Evolutionary conservation across 2,888 invertebrate species (phyloP).

Genomic region (Bembecia ichneumoniformis): DNA sequence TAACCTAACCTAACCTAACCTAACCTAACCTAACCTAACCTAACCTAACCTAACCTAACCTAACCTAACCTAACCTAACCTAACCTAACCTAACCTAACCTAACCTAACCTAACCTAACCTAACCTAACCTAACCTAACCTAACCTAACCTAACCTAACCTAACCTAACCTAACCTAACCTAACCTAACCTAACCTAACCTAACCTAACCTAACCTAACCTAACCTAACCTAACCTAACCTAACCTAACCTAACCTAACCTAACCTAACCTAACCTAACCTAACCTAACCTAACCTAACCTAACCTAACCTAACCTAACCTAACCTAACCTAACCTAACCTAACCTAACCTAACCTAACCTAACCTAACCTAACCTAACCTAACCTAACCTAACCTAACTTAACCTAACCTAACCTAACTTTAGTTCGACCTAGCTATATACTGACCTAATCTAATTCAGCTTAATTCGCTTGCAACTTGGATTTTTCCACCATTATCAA

Average conservation of each 20-base stretch:
- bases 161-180: constrained; percentile 2
- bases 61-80: constrained; percentile 2
- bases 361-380: constrained; percentile 19
- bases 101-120: constrained; percentile 2
- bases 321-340: constrained; percentile 16
- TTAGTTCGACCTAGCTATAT: too few species aligned
- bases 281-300: constrained; percentile 2
- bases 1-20: constrained; percentile 2
- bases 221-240: constrained; percentile 2
- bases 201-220: constrained; percentile 2
- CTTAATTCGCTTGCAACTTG: too few species aligned
- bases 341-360: constrained; percentile 15
- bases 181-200: constrained; percentile 2
- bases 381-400: constrained; percentile 17
- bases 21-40: constrained; percentile 2
- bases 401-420: constrained; percentile 17
- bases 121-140: constrained; percentile 2
- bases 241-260: constrained; percentile 2
- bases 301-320: constrained; percentile 5
- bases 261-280: constrained; percentile 2
- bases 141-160: constrained; percentile 2
- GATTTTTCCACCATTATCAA: too few species aligned
- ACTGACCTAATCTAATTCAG: constrained; percentile 15
- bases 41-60: constrained; percentile 2
- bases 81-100: constrained; percentile 2